phyloP scores from a whole-genome alignment of 2,888 invertebrate genomes.

The Epistrophella euchroma region DNA sequence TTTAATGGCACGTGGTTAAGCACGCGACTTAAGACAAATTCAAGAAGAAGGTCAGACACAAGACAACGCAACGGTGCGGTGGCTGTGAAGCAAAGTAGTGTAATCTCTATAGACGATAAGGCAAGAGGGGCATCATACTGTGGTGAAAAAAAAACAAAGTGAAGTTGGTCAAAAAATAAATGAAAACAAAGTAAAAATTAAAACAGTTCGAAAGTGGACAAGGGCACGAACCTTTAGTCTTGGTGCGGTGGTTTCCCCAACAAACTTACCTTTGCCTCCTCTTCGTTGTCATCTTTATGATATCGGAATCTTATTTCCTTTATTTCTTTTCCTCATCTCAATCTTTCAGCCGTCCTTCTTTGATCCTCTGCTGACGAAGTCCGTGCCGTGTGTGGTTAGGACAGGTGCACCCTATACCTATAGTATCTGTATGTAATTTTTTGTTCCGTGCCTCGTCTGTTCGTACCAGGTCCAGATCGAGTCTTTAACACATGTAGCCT shows the following conservation, averaged over 20 bases:
- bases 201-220: conserved; percentile 56
- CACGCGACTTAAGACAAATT: conserved; percentile 75
- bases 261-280: conserved; percentile 51
- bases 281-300: conserved; percentile 74
- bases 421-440: conserved; percentile 55
- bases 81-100: conserved; percentile 66
- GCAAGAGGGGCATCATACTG: conserved; percentile 59
- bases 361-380: conserved; percentile 71
- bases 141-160: conserved; percentile 54
- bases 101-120: conserved; percentile 68
- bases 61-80: conserved; percentile 29
- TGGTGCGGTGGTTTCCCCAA: conserved; percentile 68
- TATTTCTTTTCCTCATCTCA: conserved; percentile 71
- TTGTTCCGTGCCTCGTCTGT: conserved; percentile 2
- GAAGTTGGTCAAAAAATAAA: not conserved
- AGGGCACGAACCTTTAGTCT: conserved; percentile 69
- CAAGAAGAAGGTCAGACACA: conserved; percentile 74
- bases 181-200: conserved; percentile 28
- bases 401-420: conserved; percentile 65
- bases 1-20: conserved; percentile 75
- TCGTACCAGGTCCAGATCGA: conserved; percentile 27
- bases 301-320: conserved; percentile 75
- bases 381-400: conserved; percentile 74
- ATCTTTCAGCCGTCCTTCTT: conserved; percentile 72
- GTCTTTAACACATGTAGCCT: conserved; percentile 67